Base-by-base conservation (phyloP, 1,140 invertebrate species). In the Pemphigus obesinymphae region DNA sequence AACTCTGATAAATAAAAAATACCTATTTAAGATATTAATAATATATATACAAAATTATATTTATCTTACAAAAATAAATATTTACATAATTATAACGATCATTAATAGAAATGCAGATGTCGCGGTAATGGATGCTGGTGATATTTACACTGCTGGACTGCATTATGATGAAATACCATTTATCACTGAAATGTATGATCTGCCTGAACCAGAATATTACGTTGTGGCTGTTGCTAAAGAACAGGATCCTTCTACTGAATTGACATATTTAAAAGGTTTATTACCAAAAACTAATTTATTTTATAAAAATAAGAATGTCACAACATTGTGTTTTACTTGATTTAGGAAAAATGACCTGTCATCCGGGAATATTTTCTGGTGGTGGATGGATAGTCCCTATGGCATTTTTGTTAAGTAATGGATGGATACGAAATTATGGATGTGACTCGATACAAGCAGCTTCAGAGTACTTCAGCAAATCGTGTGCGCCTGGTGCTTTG, bases 351-450 rank as follows among this genome's bases (percentile, higher is more conserved):
- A 90, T 93, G 84, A 96, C 96, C 0, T 99, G 97, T 85, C 96
- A 98, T 87, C 92, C 95, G 1, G 96, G 96, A 37, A 94, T 98
- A 29, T 94, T 94, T 82, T 94, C 92, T 81, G 97, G 95, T 0
- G 96, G 96, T 15, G 97, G 97, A 5, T 99, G 97, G 97, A 91
- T 98, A 0, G 94, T 98, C 85, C 97, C 97, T 0, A 87, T 99
- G 85, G 96, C 96, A 1, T 97, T 96, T 86, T 89, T 98, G 0
- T 91, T 99, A 20, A 95, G 96, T 29, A 98, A 98, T 85, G 92
- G 94, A 40, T 95, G 97, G 92, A 97, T 99, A 83, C 89, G 96
- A 31, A 92, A 95, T 2, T 96, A 96, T 85, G 94, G 95, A 17
- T 98, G 97, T 86, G 93, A 98, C 87, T 93, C 95, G 0, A 90